Base-by-base conservation (phyloP, 2,888 invertebrate genomes). In the Plagiodera versicolora region DNA sequence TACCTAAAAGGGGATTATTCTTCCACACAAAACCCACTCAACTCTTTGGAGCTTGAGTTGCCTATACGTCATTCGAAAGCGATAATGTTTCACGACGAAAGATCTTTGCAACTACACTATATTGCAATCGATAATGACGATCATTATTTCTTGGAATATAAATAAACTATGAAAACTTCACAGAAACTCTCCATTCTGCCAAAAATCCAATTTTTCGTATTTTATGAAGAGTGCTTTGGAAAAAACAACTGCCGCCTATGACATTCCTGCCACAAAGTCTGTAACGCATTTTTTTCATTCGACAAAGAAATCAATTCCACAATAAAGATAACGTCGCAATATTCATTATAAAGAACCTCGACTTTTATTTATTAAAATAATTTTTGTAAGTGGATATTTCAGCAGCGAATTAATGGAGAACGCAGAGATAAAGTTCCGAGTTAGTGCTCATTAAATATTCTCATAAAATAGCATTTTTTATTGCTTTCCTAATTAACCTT, bases 381-480 rank as follows among this genome's bases (percentile, higher is more conserved):
- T 59, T 66, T 63, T 56, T 52, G 61, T 56, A 60, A 64, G 62
- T 66, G 63, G 65, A 65, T 64, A 65, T 67, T 67, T 65, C 64
- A 57, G 65, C 57, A 62, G 67, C 62, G 66, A 70, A 67, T 67
- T 69, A 70, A 68, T 68, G 64, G 67, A 66, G 65, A 67, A 67
- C 60, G 60, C 58, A 61, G 59, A 68, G 69, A 70, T 70, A 71
- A 72, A 65, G 61, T 64, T 67, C 62, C 55, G 64, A 65, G 67
- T 69, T 69, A 72, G 67, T 60, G 64, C 62, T 70, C 68, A 68
- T 70, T 70, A 70, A 70, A 70, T 69, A 68, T 68, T 67, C 67
- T 59, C 71, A 67, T 70, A 70, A 71, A 71, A 62, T 67, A 62
- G 60, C 59, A 56, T 64, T 73, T 72, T 73, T 74, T 74, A 68